Evolutionary conservation across 2,888 invertebrate species (phyloP), one percentile per base, ranked within the genome.

Genomic region (Cylloceria caligata): DNA sequence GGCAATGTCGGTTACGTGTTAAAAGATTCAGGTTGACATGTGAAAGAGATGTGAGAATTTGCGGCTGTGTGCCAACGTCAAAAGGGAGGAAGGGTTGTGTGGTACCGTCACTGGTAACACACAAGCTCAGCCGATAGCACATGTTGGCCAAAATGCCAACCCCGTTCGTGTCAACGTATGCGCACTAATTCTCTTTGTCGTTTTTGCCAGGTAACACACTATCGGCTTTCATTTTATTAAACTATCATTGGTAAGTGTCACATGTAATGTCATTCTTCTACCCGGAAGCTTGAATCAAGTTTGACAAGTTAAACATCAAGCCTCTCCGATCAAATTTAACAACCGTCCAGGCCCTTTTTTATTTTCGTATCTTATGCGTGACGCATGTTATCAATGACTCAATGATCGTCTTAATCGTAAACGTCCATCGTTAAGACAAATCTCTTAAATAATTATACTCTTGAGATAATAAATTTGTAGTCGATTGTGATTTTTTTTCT

Each of bases 21-120:
- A 74, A 65, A 65, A 65, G 74, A 74, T 65, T 74, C 55, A 74
- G 52, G 30, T 27, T 65, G 19, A 55, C 42, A 55, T 45, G 52
- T 55, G 55, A 42, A 52, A 65, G 64, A 49, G 42, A 65, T 34
- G 34, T 27, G 16, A 21, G 30, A 27, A 68, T 52, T n/a, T 21
- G 65, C 42, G 55, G 74, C 30, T 65, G 55, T 42, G 65, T 27
- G 30, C 13, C 36, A 55, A 19, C 42, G 65, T 74, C 74, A 74
- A 65, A 65, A 39, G 27, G 49, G 30, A 19, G 30, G 24, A 60
- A 49, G 30, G 11, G 30, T 3, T 45, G 34, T 3, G n/a, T n/a
- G 2, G 2, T 4, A 7, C 3, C 27, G 13, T 11, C 39, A 39
- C 7, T 19, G 16, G 6, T 42, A 16, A 16, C 16, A 16, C 3